phyloP scores from a whole-genome alignment of 1,140 invertebrate species.

The Papilio dardanus region DNA sequence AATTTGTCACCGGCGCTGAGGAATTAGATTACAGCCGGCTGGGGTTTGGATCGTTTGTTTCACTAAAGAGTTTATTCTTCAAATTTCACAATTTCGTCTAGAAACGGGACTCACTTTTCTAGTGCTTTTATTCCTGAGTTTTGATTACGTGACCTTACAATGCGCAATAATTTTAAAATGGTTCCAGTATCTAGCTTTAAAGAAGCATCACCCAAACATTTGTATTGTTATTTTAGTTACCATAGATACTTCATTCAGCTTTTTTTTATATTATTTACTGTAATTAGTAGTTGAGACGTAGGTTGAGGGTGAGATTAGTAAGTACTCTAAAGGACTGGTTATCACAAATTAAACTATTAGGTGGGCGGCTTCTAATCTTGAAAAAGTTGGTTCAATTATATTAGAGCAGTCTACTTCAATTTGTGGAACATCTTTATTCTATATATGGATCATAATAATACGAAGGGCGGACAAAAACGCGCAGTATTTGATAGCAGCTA shows the following conservation, averaged over 20 bases:
- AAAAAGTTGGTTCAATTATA: background rate
- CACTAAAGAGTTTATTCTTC: slow-evolving; percentile 7
- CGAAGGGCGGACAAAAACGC: slow-evolving; percentile 28
- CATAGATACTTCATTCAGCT: background rate
- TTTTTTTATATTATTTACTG: background rate
- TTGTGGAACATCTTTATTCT: slow-evolving; percentile 12
- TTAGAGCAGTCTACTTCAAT: background rate
- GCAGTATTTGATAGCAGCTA: slow-evolving; percentile 32
- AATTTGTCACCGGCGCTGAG: background rate
- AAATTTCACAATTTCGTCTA: background rate
- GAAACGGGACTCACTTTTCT: background rate
- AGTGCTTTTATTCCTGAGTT: background rate
- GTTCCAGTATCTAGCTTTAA: background rate
- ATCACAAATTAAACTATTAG: too few species aligned
- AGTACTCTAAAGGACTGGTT: background rate
- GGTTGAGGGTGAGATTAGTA: too few species aligned
- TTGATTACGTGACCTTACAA: background rate
- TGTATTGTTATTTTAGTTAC: background rate
- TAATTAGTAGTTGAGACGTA: background rate
- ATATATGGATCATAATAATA: slow-evolving; percentile 28
- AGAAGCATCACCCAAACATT: background rate
- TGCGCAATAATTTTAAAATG: background rate
- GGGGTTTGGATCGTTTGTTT: slow-evolving; percentile 11
- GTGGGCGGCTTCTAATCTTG: background rate
- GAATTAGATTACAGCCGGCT: slow-evolving; percentile 13